These are phyloP conservation scores for Drosophila punjabiensis DNA, from an alignment of 1,140 invertebrate species.

Conservation along the genomic window DNA sequence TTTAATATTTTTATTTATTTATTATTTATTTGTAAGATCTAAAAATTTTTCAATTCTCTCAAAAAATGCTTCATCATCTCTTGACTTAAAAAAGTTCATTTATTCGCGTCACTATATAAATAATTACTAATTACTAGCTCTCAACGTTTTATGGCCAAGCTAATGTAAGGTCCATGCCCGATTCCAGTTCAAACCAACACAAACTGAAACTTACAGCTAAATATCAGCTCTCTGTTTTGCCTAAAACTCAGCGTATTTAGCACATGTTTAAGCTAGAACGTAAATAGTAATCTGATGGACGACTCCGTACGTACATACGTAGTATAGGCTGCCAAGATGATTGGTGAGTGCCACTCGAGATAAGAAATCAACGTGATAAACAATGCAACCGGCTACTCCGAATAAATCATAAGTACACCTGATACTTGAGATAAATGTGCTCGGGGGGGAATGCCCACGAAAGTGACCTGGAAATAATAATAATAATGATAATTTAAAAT, in stretches of 20 bases:
- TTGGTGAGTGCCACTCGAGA: constrained; percentile 29
- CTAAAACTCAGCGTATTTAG: constrained; percentile 19
- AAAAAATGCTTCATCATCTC: not conserved
- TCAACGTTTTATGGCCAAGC: constrained; percentile 6
- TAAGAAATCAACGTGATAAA: constrained; percentile 31
- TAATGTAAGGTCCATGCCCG: constrained; percentile 18
- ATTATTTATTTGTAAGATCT: not conserved
- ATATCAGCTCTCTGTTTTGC: constrained; percentile 7
- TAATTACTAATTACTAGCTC: constrained; percentile 13
- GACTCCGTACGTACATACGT: not conserved
- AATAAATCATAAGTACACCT: constrained; percentile 39
- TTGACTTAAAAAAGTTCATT: not conserved
- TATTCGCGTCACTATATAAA: constrained; percentile 1
- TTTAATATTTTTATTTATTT: too few relatives aligned
- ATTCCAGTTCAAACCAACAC: constrained; percentile 22
- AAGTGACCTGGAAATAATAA: constrained; percentile 28
- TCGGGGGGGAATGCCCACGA: constrained; percentile 7
- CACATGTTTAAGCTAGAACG: constrained; percentile 11
- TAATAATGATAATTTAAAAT: constrained; percentile 21
- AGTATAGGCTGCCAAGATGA: constrained; percentile 21
- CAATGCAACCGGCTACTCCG: constrained; percentile 31
- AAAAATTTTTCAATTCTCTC: not conserved
- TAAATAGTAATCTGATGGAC: constrained; percentile 37
- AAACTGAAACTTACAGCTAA: constrained; percentile 17
- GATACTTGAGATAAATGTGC: constrained; percentile 35